Percentiles rank a stretch among this genome's conserved stretches.
phyloP scores from a whole-genome alignment of 2,797 vertebrate genomes.

The Intellagama lesueurii region DNA sequence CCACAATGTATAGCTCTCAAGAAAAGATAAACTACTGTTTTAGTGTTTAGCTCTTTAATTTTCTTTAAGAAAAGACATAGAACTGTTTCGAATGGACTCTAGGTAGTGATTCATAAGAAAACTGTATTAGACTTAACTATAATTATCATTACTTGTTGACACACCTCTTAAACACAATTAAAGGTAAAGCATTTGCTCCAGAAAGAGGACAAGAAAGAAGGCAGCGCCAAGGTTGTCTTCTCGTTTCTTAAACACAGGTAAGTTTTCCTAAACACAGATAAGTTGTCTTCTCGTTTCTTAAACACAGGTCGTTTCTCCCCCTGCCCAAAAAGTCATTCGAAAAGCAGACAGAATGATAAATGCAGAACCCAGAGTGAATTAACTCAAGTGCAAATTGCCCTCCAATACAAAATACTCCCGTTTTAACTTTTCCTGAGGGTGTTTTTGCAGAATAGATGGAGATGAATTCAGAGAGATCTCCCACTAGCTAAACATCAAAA shows the following conservation, averaged over 20 bases:
- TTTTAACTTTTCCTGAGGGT: conserved; percentile 15
- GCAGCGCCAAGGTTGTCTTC: neutral
- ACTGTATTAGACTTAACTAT: neutral
- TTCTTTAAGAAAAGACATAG: neutral
- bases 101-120: neutral
- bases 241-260: neutral
- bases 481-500: conserved; percentile 50
- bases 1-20: too few species aligned
- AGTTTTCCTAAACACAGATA: too few species aligned
- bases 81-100: neutral
- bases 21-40: too few species aligned
- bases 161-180: neutral
- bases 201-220: neutral
- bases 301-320: neutral
- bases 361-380: neutral
- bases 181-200: neutral
- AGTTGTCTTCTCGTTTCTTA: neutral
- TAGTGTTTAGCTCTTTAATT: too few species aligned
- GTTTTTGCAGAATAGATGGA: conserved; percentile 38
- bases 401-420: conserved; percentile 10
- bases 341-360: neutral
- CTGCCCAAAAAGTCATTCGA: neutral
- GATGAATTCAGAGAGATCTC: conserved; percentile 13
- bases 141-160: neutral
- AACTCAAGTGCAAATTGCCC: conserved; percentile 6